Conservation (phyloP, 1,140 invertebrate genomes). For the Choristoneura fumiferana region DNA sequence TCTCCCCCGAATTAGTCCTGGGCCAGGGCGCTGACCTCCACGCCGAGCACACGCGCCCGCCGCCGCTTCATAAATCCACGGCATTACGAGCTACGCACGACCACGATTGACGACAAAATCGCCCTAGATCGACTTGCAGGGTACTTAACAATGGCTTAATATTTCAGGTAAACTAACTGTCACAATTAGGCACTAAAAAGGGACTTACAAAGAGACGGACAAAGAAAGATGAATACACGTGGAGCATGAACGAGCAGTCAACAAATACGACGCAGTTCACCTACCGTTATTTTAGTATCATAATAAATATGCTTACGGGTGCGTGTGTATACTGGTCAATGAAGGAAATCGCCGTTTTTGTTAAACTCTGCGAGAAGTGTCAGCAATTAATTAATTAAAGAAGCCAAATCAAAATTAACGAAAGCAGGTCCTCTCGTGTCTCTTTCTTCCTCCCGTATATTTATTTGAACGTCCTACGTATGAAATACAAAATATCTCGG, state of each 20-base stretch:
- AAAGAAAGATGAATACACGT: conserved; percentile 41
- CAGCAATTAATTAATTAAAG: not conserved
- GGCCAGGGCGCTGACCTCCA: conserved; percentile 69
- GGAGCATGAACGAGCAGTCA: conserved; percentile 22
- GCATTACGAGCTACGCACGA: conserved; percentile 22
- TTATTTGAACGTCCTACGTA: no score
- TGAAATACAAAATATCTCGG: no score
- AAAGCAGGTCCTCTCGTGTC: not conserved
- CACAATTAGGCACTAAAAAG: conserved; percentile 28
- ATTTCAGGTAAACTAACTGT: not conserved
- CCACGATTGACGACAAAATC: conserved; percentile 17
- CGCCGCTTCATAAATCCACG: conserved; percentile 28
- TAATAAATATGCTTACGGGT: not conserved
- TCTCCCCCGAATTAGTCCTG: conserved; percentile 76
- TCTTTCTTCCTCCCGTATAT: no score
- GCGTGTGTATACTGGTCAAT: not conserved
- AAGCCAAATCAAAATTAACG: not conserved
- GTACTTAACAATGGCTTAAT: conserved; percentile 15
- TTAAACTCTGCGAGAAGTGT: not conserved
- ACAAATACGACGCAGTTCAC: conserved; percentile 29
- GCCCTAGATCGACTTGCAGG: conserved; percentile 12
- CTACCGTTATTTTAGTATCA: conserved; percentile 13
- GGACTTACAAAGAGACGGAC: conserved; percentile 33
- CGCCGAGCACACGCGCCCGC: conserved; percentile 39
- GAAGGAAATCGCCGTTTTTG: conserved; percentile 10